Evolutionary conservation across 2,888 invertebrate species (phyloP).

Genomic region (Synergus umbraculus): DNA sequence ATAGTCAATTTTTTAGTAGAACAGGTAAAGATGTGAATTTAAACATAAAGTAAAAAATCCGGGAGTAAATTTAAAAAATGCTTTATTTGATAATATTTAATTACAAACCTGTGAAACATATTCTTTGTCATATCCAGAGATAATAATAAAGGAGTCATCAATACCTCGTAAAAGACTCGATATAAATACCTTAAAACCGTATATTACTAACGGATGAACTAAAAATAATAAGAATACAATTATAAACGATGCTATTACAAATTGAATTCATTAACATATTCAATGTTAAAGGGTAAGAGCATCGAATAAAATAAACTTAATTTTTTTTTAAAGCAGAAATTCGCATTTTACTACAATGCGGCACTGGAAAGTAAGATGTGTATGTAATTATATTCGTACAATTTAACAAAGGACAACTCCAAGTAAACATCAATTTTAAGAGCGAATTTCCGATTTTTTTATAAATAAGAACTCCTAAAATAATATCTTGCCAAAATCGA

Average conservation of each 20-base stretch:
- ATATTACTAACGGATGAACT: slow-evolving; percentile 30
- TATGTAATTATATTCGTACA: neutral
- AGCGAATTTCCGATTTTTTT: neutral
- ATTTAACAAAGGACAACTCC: neutral
- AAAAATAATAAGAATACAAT: slow-evolving; percentile 35
- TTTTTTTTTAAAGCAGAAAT: neutral
- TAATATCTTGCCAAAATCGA: slow-evolving; percentile 5
- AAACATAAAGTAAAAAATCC: neutral
- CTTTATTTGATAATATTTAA: slow-evolving; percentile 43
- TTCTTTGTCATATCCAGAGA: slow-evolving; percentile 30
- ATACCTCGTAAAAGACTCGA: slow-evolving; percentile 30
- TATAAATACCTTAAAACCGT: slow-evolving; percentile 42
- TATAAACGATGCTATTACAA: slow-evolving; percentile 13
- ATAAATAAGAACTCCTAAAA: neutral
- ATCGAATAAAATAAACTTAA: slow-evolving; percentile 18
- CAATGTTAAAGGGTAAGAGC: slow-evolving; percentile 4
- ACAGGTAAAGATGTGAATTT: too few relatives aligned
- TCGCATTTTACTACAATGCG: neutral
- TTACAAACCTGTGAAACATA: slow-evolving; percentile 42
- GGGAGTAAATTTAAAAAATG: slow-evolving; percentile 41
- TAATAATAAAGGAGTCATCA: slow-evolving; percentile 41
- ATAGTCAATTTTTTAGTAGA: too few relatives aligned
- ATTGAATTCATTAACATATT: slow-evolving; percentile 14
- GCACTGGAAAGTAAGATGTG: too few relatives aligned
- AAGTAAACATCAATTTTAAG: neutral